Conservation (phyloP, 2,113 vertebrate species). For the Geococcyx californianus region DNA sequence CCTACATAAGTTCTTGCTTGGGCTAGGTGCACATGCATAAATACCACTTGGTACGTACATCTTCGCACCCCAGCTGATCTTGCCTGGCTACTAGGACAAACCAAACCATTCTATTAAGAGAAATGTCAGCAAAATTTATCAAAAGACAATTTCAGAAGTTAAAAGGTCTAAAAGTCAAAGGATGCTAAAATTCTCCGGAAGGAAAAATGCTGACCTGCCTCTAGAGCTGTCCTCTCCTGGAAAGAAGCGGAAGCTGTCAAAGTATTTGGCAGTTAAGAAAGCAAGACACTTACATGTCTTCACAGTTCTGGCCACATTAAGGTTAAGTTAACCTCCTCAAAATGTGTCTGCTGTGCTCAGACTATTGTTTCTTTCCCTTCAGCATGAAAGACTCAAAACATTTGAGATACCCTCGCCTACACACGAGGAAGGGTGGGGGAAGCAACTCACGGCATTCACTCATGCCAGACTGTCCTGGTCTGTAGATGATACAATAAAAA, state of each 20-base stretch:
- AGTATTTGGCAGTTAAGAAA: background rate
- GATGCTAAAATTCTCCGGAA: background rate
- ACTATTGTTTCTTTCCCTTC: background rate
- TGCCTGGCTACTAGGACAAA: background rate
- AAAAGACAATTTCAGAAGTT: background rate
- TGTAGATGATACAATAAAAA: background rate
- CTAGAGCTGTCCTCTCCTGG: background rate
- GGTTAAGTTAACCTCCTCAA: background rate
- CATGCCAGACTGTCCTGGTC: background rate
- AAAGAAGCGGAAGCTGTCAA: background rate
- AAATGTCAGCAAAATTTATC: background rate
- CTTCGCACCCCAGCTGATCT: background rate
- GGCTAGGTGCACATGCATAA: accelerated
- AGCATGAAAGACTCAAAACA: background rate
- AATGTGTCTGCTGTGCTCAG: accelerated
- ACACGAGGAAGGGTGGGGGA: background rate
- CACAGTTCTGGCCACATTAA: background rate
- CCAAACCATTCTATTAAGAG: background rate
- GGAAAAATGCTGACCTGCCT: background rate
- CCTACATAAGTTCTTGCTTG: background rate
- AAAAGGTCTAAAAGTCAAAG: background rate
- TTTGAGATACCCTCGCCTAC: background rate
- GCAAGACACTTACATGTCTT: background rate
- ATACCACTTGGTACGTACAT: background rate
- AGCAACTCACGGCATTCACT: background rate